Base-by-base conservation (phyloP, 2,888 invertebrate species). In the Euzetes globulus region DNA sequence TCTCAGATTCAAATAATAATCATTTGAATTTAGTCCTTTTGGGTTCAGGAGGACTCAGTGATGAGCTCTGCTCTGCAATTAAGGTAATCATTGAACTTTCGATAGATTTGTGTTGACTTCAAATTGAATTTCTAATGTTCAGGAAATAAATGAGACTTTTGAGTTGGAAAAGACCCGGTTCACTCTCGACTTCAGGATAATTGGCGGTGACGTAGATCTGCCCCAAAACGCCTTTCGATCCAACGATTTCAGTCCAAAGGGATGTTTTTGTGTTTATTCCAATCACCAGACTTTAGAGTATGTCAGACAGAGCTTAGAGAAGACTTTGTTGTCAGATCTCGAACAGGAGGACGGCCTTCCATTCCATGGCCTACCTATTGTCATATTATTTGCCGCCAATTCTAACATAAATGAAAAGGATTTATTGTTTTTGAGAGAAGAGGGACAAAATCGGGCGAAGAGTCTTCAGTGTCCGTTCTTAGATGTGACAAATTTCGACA, bases 261-360 rank as follows among this genome's bases (percentile, higher is more conserved):
- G 84, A 77, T 84, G 84, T 79, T 81, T 85, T 75, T 85, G 85
- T 81, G 83, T 85, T 60, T 97, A 91, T 83, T 91, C 93, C 80
- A 92, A 94, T 80, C 90, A 91, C 79, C 91, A 92, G 80, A 91
- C 94, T 0, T 91, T 96, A 81, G 94, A 95, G 81, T 95, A 92
- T 82, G 89, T 97, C 72, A 87, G 92, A 79, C 91, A 91, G 75
- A 93, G 93, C 82, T 87, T 97, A 78, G 93, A 95, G 82, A 92
- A 94, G 82, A 94, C 94, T 3, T 85, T 96, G 33, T 85, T 94
- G 13, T 90, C 91, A 22, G 94, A 94, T 85, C 86, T 94, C 75
- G 92, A 93, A 81, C 90, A 92, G 80, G 93, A 94, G 81, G 94
- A 94, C 81, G 90, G 92, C 80, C 82, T 90, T 77, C 90, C 91